A percentile compares a stretch with the other conserved stretches of the same genome.
Evolutionary conservation across 2,888 invertebrate genomes (phyloP).

Genomic region (Drosophila fulvimacula): DNA sequence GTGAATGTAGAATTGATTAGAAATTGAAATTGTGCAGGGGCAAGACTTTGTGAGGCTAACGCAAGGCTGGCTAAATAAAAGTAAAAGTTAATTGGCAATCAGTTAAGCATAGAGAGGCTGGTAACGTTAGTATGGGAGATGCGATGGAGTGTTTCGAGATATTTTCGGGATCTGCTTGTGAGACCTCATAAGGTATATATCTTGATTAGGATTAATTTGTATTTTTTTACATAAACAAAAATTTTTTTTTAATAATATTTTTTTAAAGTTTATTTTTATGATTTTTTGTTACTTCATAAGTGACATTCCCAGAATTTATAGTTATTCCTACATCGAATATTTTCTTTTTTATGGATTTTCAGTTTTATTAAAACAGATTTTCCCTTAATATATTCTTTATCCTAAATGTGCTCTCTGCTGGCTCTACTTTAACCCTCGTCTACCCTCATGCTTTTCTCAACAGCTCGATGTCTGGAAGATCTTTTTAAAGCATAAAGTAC

Average conservation of each 20-base stretch:
- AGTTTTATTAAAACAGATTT: not conserved
- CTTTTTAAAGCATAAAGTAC: slow-evolving; percentile 3
- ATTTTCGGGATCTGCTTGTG: no score
- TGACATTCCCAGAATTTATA: not conserved
- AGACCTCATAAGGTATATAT: no score
- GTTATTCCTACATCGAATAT: not conserved
- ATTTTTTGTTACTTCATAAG: not conserved
- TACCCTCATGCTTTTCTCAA: not conserved
- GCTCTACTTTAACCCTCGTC: not conserved
- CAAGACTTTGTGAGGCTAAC: not conserved
- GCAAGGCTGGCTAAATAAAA: not conserved
- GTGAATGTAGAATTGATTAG: slow-evolving; percentile 35
- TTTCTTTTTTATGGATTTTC: no score
- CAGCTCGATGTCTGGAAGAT: slow-evolving; percentile 3
- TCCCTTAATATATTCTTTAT: not conserved
- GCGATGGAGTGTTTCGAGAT: not conserved
- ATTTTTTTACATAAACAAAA: no score
- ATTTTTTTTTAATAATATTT: no score
- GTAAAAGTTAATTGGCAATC: slow-evolving; percentile 16
- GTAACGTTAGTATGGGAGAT: not conserved
- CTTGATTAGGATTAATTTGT: no score
- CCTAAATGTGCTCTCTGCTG: not conserved
- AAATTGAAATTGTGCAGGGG: slow-evolving; percentile 14
- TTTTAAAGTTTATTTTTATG: no score
- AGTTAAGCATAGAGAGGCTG: not conserved